These are phyloP conservation scores for Mesoclemmys tuberculata DNA, from an alignment of 2,113 vertebrate genomes.

Conservation along the genomic window DNA sequence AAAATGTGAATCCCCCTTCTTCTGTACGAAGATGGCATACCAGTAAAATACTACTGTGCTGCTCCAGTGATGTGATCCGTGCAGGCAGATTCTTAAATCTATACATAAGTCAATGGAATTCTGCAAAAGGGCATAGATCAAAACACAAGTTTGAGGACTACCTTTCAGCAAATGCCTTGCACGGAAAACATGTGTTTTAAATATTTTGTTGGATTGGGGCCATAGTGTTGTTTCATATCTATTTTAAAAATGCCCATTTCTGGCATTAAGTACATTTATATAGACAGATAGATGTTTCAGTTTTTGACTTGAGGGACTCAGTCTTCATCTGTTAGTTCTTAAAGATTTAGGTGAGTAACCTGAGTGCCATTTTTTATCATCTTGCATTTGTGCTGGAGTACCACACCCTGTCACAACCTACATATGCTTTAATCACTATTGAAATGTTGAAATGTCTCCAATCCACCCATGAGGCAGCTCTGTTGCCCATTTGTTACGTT, in stretches of 20 bases:
- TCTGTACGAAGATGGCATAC: background rate
- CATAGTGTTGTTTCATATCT: background rate
- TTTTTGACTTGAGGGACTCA: background rate
- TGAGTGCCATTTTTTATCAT: background rate
- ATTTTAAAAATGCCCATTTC: rapidly evolving
- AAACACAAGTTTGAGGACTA: background rate
- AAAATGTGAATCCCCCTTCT: background rate
- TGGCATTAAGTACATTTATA: background rate
- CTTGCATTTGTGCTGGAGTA: background rate
- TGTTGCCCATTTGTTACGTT: background rate
- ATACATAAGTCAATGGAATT: background rate
- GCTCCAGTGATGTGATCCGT: background rate
- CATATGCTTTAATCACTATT: background rate
- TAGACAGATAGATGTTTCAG: background rate
- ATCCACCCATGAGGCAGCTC: background rate
- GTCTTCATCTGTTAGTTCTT: background rate
- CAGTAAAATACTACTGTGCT: background rate
- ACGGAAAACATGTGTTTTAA: constrained; percentile 5
- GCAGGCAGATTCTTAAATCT: background rate
- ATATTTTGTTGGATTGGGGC: background rate
- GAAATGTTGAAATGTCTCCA: constrained; percentile 34
- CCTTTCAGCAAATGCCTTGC: background rate
- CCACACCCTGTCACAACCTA: background rate
- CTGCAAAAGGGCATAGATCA: constrained; percentile 27
- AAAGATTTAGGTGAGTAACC: background rate